Evolutionary conservation across 2,797 vertebrate species (phyloP), one percentile per base, ranked within the genome.

Genomic region (Spinus pinus): DNA sequence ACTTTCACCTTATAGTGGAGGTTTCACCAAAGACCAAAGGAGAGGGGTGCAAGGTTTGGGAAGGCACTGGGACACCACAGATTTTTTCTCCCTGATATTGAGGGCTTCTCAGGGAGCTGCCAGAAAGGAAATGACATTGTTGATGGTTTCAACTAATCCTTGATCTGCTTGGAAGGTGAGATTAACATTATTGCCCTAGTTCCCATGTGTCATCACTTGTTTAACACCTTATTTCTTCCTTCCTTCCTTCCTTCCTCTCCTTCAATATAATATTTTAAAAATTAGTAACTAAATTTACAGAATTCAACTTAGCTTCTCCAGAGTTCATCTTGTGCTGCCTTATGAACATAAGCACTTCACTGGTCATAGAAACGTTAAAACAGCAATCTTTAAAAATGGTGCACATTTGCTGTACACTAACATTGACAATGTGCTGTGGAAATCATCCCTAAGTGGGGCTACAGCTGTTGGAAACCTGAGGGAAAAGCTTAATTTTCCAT

Each of bases 1-100:
- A 22, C 12, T 60, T 79, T 60, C 67, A 53, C 10, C 37, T 16
- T 2, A 0, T 8, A 18, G 33, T 28, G 22, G 42, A 67, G 14
- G 8, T 65, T 81, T 84, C 57, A 47, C 3, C 23, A 73, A 42
- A 18, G 10, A 25, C 16, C 14, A 53, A 44, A 81, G 14, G 6
- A 75, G 6, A 58, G 7, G 7, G 15, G 2, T 20, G 2, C 0
- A 2, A 56, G 11, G n/a, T 69, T 84, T 9, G 2, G 60, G 23
- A 62, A 81, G 17, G n/a, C 31, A 44, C 4, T 37, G 47, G 21
- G 10, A 58, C 10, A 56, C 22, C 0, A 1, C 10, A 72, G 28
- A 22, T 24, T 22, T 86, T 88, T 81, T 13, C 25, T 57, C 6
- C 10, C 5, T n/a, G 14, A 13, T 66, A 66, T n/a, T 33, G 35